phyloP scores from a whole-genome alignment of 2,113 vertebrate species.

The Tamias sibiricus region DNA sequence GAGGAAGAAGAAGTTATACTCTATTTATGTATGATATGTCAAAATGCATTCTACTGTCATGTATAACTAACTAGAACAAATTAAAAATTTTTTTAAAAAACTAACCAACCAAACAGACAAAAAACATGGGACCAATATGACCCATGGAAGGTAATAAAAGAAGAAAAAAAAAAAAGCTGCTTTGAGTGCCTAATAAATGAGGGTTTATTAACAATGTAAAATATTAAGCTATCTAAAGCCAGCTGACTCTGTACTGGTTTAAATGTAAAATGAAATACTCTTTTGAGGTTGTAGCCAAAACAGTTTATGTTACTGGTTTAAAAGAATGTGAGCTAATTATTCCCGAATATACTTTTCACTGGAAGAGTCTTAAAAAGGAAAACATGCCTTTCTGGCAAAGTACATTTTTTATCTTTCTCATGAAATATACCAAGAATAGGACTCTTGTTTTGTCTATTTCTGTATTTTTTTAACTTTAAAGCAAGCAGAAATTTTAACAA shows the following conservation, averaged over 20 bases:
- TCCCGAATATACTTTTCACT: constrained; percentile 8
- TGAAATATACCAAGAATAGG: background rate
- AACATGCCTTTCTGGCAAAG: background rate
- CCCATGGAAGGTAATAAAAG: background rate
- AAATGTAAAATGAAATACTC: background rate
- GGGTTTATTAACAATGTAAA: background rate
- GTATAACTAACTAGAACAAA: too few species aligned
- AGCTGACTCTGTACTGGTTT: background rate
- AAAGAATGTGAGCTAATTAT: background rate
- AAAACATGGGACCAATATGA: too few species aligned
- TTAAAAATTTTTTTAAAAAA: too few species aligned
- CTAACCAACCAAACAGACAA: too few species aligned
- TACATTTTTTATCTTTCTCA: background rate
- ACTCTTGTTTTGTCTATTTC: background rate
- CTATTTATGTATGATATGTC: too few species aligned
- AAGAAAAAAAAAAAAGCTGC: background rate
- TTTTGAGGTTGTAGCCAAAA: background rate
- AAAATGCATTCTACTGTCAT: too few species aligned
- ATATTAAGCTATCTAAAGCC: background rate
- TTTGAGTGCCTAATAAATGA: background rate
- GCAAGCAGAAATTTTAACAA: background rate
- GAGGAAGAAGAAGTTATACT: too few species aligned
- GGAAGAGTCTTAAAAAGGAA: background rate
- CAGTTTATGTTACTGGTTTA: background rate
- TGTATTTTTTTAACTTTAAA: background rate